Percentiles rank a stretch among this genome's conserved stretches.
These are phyloP conservation scores for Oreochromis spilurus DNA, from an alignment of 2,113 vertebrate species.

Conservation along the genomic window DNA sequence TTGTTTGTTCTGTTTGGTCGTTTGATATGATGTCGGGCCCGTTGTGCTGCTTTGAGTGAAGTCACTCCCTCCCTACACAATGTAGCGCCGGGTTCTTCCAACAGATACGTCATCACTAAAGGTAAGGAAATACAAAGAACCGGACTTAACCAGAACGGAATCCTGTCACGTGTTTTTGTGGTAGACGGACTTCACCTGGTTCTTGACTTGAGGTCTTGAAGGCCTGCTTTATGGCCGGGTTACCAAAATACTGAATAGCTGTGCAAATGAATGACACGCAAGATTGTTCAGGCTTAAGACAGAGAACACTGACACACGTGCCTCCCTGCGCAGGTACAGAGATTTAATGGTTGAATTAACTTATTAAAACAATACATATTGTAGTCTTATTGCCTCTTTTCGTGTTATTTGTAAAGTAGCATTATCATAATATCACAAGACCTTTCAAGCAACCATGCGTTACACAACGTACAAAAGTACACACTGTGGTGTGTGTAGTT, in stretches of 20 bases:
- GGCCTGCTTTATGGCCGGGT: neutral
- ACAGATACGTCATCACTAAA: neutral
- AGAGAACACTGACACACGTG: neutral
- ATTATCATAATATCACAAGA: neutral
- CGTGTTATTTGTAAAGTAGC: neutral
- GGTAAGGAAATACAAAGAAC: conserved; percentile 6
- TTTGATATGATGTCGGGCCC: conserved; percentile 35
- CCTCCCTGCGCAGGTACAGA: neutral
- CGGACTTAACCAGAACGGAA: neutral
- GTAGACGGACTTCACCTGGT: neutral
- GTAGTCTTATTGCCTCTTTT: neutral
- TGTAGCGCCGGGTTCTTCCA: conserved; percentile 29
- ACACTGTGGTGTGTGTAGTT: neutral
- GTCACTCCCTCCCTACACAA: conserved; percentile 39
- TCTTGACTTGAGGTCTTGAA: neutral
- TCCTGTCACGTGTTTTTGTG: neutral
- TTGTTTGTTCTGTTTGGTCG: neutral
- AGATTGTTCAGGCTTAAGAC: neutral
- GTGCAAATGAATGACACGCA: neutral
- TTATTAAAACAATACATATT: neutral
- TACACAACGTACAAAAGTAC: neutral
- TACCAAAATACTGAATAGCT: neutral
- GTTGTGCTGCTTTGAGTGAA: conserved; percentile 4
- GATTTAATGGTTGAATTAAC: neutral
- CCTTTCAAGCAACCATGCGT: neutral